Percentiles rank a stretch among this genome's conserved stretches.
phyloP scores from a whole-genome alignment of 1,140 invertebrate species.

The Thaumatotibia leucotreta region DNA sequence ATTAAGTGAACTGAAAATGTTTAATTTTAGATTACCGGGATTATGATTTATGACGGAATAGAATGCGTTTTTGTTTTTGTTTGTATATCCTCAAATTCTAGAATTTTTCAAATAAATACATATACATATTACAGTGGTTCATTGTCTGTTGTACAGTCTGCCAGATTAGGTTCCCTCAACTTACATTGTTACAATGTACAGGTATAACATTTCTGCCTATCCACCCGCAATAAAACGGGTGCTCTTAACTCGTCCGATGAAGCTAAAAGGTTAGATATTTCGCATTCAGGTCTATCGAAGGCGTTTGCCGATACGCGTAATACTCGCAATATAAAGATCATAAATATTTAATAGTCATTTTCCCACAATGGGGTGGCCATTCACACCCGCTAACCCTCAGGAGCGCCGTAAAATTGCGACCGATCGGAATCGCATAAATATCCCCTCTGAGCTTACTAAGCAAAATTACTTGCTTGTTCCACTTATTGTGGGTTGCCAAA shows the following conservation, averaged over 20 bases:
- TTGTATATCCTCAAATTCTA: too few species aligned
- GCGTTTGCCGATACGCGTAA: conserved; percentile 47
- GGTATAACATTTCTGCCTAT: background rate
- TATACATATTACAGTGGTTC: background rate
- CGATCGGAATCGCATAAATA: conserved; percentile 68
- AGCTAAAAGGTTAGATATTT: conserved; percentile 4
- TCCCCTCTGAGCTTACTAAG: conserved; percentile 52
- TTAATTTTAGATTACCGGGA: too few species aligned
- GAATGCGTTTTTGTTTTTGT: too few species aligned
- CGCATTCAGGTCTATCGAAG: conserved; percentile 12
- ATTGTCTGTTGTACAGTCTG: too few species aligned
- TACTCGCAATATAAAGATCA: conserved; percentile 50
- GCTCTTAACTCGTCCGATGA: background rate
- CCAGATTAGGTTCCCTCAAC: too few species aligned
- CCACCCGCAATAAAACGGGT: background rate
- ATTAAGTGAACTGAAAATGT: too few species aligned
- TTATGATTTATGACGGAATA: too few species aligned
- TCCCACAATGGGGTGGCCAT: conserved; percentile 72
- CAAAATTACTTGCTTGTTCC: conserved; percentile 60
- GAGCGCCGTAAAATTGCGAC: conserved; percentile 56
- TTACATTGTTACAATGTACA: too few species aligned
- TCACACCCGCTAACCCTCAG: conserved; percentile 66
- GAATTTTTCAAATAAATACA: background rate
- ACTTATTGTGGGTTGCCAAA: conserved; percentile 45
- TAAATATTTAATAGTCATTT: conserved; percentile 75